Evolutionary conservation across 2,888 invertebrate species (phyloP), one percentile per base, ranked within the genome.

Genomic region (Noctuana brunneofusca): DNA sequence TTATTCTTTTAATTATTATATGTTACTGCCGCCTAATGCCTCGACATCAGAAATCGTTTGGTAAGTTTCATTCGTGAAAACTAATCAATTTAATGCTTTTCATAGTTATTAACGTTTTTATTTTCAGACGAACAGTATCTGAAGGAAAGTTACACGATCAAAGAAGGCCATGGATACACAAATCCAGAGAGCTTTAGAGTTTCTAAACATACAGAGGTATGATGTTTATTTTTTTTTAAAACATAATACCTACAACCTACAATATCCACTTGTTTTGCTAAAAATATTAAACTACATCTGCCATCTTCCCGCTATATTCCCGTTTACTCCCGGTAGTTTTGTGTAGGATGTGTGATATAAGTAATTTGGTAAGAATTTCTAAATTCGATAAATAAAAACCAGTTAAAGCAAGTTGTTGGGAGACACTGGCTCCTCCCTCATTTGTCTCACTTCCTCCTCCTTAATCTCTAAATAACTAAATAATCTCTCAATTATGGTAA

Each of bases 1-100:
- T 94, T 74, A 89, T 94, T 80, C 92, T 94, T 79, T 93, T 94
- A 71, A 86, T 93, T 79, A 86, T 94, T 75, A 89, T 94, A 75
- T 94, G 94, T 86, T 93, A 94, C 83, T 94, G 94, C 83, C 94
- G 94, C 90, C 93, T 94, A 79, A 94, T 94, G 93, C 94, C 94
- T 74, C 93, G 93, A 69, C 92, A 94, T 77, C 94, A 94, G 84
- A 94, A 94, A 87, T 93, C 94, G 67, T 93, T 93, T 78, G 93
- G 94, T 94, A 85, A 92, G 92, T 64, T 48, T 22, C 12, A 48
- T 48, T 6, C 2, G n/a, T 2, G 4, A 20, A 14, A 6, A 46
- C 0, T 3, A 48, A 48, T 22, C 12, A 12, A 18, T 4, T 8
- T 11, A 46, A 46, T 46, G 11, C 2, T 46, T 18, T 20, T 5